Evolutionary conservation across 1,140 invertebrate genomes (phyloP), one percentile per base, ranked within the genome.

Genomic region (Rhagoletis pomonella): DNA sequence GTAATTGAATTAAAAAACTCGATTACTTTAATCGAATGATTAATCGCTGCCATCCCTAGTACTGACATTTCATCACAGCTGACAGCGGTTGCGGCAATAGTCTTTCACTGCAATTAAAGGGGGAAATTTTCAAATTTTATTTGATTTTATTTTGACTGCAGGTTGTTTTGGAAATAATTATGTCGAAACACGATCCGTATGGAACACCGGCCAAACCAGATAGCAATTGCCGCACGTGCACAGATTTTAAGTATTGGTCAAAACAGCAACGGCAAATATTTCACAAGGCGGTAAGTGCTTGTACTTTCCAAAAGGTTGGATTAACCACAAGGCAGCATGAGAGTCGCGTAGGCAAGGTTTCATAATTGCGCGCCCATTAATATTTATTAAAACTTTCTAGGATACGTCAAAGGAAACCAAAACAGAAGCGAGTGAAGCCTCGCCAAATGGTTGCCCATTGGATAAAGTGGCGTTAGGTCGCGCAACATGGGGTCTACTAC

Each of bases 401-500:
- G 84, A 86, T 58, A 62, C 44, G 42, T 55, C 67, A 50, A 77
- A n/a, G 42, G 85, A 86, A 42, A n/a, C 44, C n/a, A 55, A n/a
- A 19, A 5, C 47, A 5, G 73, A 81, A 29, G 55, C 7, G 4
- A 10, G 17, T 81, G 9, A 44, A 19, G 44, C 73, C 9, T 3
- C 29, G 2, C 89, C 89, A 10, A 89, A 93, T 2, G 95, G 97
- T 89, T 97, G 97, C 93, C 97, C 97, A 2, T 90, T 97, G 64
- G 96, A 97, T 91, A 97, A 96, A 90, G 95, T 96, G 89, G 95
- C 96, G 88, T 91, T 96, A 87, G 97, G 97, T 4, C 94, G 94
- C 12, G 94, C 95, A 59, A 96, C 98, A 5, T 99, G 99, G 99
- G 96, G 96, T 62, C 96, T 99, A 89, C 94, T 99, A 0, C 99